Base-by-base conservation (phyloP, 2,888 invertebrate species). In the Synanthedon formicaeformis region DNA sequence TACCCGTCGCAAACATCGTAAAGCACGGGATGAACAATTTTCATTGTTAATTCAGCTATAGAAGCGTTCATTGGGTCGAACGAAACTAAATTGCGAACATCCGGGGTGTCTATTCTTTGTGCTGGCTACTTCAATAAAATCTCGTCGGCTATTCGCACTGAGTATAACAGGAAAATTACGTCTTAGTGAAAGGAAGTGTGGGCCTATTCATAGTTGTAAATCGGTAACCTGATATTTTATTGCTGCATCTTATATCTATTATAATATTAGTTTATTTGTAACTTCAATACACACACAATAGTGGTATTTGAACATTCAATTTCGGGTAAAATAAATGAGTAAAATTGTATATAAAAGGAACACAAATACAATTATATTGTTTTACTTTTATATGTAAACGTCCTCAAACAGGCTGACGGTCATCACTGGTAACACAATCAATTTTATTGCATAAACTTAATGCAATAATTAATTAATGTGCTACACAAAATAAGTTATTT, bases 81-180 rank as follows among this genome's bases (percentile, higher is more conserved):
- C 79, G 70, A 77, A 83, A 78, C 79, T 64, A 83, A 83, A 86
- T 86, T 82, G 86, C 80, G 78, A 67, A 84, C 86, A 84, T 86
- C 86, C 87, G 86, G 86, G 81, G 84, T 81, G 69, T 69, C 80
- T 81, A 82, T 85, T 79, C 66, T 34, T 74, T 61, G 69, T 66
- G 56, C 71, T 68, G 73, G 69, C 71, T 62, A 75, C 71, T 75
- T 65, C 66, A 68, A 63, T 55, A 59, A 59, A 57, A 67, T 74
- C 71, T 71, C 65, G 66, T 73, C 61, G 61, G 55, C 68, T 68
- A 72, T 75, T 73, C 68, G 69, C 67, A 68, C 63, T 64, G 63
- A 60, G 64, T 59, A 65, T 74, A 78, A 81, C 70, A 74, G 67
- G 78, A 74, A 80, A 78, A 80, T 81, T 75, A 69, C 70, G 67